Conservation (phyloP, 2,113 vertebrate species). For the Xenus cinereus region DNA sequence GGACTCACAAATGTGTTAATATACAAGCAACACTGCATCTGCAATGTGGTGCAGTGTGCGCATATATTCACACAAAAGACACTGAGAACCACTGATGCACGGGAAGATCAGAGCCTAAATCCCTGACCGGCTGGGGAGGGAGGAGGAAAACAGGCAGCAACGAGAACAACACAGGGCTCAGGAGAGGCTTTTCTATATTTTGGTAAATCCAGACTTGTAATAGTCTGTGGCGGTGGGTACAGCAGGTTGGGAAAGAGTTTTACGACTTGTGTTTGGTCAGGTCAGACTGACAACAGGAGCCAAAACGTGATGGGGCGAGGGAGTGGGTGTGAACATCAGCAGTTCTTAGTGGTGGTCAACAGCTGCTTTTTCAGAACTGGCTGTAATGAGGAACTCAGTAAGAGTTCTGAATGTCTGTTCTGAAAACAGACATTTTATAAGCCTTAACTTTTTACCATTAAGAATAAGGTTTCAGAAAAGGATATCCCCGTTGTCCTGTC, state of each 20-base stretch:
- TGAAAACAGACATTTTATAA: neutral
- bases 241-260: neutral
- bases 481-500: neutral
- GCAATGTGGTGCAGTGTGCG: neutral
- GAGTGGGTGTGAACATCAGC: neutral
- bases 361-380: neutral
- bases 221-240: neutral
- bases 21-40: neutral
- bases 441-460: neutral
- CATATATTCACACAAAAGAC: neutral
- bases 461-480: neutral
- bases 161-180: neutral
- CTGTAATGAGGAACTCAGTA: neutral
- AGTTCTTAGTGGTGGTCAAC: neutral
- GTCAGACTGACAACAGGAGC: neutral
- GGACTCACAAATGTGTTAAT: neutral
- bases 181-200: neutral
- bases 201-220: neutral
- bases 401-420: neutral
- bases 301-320: rapidly evolving
- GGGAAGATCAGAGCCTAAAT: neutral
- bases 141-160: neutral
- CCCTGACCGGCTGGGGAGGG: neutral
- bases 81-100: neutral
- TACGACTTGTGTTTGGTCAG: neutral